These are phyloP conservation scores for Serilophus lunatus DNA, from an alignment of 2,113 vertebrate species.

Conservation along the genomic window DNA sequence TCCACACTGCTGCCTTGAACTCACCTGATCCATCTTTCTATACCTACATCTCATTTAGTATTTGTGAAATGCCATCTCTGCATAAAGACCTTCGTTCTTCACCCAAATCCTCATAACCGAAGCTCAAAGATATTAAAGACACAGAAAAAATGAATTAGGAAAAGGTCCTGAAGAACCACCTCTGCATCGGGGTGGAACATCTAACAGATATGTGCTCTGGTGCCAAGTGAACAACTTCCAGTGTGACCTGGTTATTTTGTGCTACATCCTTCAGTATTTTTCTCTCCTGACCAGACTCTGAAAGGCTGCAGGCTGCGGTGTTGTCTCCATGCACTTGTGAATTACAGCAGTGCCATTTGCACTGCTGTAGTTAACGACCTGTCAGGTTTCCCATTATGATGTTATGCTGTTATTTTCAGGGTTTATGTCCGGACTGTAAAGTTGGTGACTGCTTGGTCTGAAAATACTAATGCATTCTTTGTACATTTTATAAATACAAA, in stretches of 20 bases:
- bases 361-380: constrained; percentile 26
- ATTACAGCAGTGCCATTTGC: constrained; percentile 1
- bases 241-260: neutral
- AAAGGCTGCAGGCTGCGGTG: neutral
- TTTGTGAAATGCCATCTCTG: neutral
- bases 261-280: neutral
- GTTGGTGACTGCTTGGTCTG: constrained; percentile 24
- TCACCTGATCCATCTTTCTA: neutral
- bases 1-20: neutral
- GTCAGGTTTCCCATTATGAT: constrained; percentile 51
- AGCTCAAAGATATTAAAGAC: neutral
- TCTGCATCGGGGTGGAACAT: neutral
- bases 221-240: neutral
- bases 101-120: neutral
- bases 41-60: neutral
- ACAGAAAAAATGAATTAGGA: neutral
- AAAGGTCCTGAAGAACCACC: neutral
- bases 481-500: constrained; percentile 1
- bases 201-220: neutral
- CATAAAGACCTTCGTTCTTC: neutral
- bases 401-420: constrained; percentile 36
- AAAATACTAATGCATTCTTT: neutral
- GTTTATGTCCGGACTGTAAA: constrained; percentile 48
- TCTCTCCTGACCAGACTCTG: neutral
- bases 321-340: neutral